Evolutionary conservation across 92 coral and sea anemone genomes (phyloP).

Genomic region (Epizoanthus rinbou): DNA sequence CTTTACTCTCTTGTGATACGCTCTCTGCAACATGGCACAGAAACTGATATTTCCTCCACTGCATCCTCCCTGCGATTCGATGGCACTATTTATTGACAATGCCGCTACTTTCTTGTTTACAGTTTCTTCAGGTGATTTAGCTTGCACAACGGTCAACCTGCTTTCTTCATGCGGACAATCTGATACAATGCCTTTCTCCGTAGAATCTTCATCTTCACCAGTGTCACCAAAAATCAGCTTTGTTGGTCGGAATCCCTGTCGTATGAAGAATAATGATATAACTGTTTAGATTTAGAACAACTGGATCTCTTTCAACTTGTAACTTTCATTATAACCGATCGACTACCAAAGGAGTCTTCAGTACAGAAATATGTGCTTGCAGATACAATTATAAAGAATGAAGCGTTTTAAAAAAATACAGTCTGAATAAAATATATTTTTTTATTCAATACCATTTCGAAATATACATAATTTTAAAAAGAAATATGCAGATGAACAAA

Average conservation of each 20-base stretch:
- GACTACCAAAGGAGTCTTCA: too few relatives aligned
- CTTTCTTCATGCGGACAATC: slow-evolving; percentile 7
- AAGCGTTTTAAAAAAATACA: too few relatives aligned
- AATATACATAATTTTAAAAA: too few relatives aligned
- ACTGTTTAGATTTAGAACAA: too few relatives aligned
- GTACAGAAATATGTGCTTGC: too few relatives aligned
- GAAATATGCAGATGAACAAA: too few relatives aligned
- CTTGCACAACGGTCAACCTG: background rate
- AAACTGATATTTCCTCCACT: slow-evolving; percentile 73
- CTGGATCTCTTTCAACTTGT: too few relatives aligned
- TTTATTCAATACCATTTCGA: too few relatives aligned
- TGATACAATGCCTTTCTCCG: background rate
- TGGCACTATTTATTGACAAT: slow-evolving; percentile 50
- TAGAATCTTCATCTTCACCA: background rate
- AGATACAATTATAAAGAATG: too few relatives aligned
- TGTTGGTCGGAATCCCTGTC: slow-evolving; percentile 66
- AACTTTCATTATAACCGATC: too few relatives aligned
- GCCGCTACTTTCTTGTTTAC: background rate
- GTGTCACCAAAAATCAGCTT: slow-evolving; percentile 61
- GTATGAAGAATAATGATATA: too few relatives aligned
- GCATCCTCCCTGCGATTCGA: slow-evolving; percentile 75
- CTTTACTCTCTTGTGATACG: slow-evolving; percentile 65
- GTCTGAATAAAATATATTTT: too few relatives aligned
- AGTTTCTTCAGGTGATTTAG: background rate
- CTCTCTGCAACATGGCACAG: slow-evolving; percentile 68